These are phyloP conservation scores for Okamejei kenojei DNA, from an alignment of 2,797 vertebrate species.

Conservation along the genomic window DNA sequence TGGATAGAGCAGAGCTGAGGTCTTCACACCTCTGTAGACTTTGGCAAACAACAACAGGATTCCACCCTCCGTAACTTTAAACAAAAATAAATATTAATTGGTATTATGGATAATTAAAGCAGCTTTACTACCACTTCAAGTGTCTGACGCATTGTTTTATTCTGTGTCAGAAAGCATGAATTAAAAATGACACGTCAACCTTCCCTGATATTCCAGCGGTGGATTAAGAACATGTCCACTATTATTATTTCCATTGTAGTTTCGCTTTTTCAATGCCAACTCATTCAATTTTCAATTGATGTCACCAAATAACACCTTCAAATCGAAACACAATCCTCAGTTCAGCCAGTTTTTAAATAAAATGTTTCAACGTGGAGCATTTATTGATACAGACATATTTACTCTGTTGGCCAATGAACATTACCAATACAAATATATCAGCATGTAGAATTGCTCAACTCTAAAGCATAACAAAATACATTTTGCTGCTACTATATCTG, in stretches of 20 bases:
- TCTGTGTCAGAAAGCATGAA: not conserved
- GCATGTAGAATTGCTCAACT: not conserved
- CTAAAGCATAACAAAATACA: constrained; percentile 7
- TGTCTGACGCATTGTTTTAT: not conserved
- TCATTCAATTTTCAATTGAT: not conserved
- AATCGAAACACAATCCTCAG: not conserved
- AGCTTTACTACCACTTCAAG: not conserved
- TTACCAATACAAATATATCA: constrained; percentile 29
- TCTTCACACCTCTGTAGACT: not conserved
- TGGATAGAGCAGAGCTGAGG: not conserved
- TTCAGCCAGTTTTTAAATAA: not conserved
- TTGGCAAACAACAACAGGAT: not conserved
- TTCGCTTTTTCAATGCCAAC: not conserved
- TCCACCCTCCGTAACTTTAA: not conserved
- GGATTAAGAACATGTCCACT: not conserved
- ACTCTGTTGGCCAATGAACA: constrained; percentile 7
- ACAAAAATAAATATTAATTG: not conserved
- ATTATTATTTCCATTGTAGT: not conserved
- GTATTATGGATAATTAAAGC: not conserved
- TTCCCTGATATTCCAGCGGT: not conserved
- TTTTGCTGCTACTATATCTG: not conserved
- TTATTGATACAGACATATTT: not conserved
- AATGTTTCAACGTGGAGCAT: not conserved
- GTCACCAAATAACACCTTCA: not conserved
- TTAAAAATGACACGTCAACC: not conserved